phyloP scores from a whole-genome alignment of 2,113 vertebrate genomes.

The Carassius auratus region DNA sequence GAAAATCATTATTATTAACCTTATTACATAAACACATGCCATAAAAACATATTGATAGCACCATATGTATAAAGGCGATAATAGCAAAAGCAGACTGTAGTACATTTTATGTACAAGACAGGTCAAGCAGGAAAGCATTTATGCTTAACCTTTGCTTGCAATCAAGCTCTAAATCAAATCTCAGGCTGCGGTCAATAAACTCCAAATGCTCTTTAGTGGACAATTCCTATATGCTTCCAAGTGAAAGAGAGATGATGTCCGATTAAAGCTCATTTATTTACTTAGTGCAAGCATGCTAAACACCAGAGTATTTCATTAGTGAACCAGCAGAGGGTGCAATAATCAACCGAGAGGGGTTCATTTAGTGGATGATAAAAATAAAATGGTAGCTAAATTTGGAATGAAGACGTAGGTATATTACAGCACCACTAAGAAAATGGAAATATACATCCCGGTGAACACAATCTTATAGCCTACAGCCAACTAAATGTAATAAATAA shows the following conservation, averaged over 20 bases:
- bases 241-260: background rate
- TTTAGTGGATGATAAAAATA: background rate
- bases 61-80: background rate
- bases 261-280: conserved; percentile 22
- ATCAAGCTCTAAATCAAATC: conserved; percentile 21
- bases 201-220: conserved; percentile 7
- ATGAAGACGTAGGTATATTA: background rate
- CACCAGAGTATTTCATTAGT: background rate
- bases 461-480: background rate
- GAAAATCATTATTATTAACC: conserved; percentile 34
- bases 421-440: background rate
- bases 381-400: background rate
- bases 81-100: background rate
- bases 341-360: conserved; percentile 3
- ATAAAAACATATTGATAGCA: background rate
- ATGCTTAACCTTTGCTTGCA: background rate
- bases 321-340: conserved; percentile 68
- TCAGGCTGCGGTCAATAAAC: background rate
- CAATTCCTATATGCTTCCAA: conserved; percentile 19
- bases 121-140: background rate
- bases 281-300: background rate
- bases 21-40: conserved; percentile 19
- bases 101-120: background rate
- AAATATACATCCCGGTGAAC: background rate
- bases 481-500: background rate